Conservation (phyloP, 2,888 invertebrate genomes). For the Sarcophaga caerulescens region DNA sequence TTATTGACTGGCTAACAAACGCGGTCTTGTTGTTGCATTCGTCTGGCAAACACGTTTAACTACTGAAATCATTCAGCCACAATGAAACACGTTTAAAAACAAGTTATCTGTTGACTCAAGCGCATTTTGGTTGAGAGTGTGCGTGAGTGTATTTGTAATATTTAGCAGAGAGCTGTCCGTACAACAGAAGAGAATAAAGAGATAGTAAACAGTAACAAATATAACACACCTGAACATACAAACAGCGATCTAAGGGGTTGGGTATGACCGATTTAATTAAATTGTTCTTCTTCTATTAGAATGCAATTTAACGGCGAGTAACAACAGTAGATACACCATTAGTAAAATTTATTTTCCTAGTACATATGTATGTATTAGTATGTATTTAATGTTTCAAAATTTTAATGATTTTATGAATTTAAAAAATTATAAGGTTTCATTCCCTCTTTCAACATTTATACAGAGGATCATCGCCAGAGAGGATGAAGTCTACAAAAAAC, state of each 20-base stretch:
- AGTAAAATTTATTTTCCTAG: too few relatives aligned
- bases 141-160: conserved; percentile 12
- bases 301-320: too few relatives aligned
- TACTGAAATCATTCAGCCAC: conserved; percentile 54
- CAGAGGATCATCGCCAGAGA: too few relatives aligned
- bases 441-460: too few relatives aligned
- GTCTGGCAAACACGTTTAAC: conserved; percentile 52
- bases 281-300: neutral
- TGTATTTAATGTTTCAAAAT: too few relatives aligned
- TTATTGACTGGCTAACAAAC: neutral
- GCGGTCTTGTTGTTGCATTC: conserved; percentile 40
- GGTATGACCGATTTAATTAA: neutral
- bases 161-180: neutral
- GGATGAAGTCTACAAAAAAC: too few relatives aligned
- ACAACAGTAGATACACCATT: too few relatives aligned
- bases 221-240: conserved; percentile 17
- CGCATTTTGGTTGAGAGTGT: neutral
- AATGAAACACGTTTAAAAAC: conserved; percentile 47
- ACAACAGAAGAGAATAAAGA: neutral
- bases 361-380: too few relatives aligned
- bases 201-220: neutral
- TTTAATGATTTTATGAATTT: too few relatives aligned
- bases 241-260: conserved; percentile 1
- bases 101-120: conserved; percentile 54
- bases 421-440: too few relatives aligned